Base-by-base conservation (phyloP, 2,888 invertebrate genomes). In the Scotopteryx bipunctaria region DNA sequence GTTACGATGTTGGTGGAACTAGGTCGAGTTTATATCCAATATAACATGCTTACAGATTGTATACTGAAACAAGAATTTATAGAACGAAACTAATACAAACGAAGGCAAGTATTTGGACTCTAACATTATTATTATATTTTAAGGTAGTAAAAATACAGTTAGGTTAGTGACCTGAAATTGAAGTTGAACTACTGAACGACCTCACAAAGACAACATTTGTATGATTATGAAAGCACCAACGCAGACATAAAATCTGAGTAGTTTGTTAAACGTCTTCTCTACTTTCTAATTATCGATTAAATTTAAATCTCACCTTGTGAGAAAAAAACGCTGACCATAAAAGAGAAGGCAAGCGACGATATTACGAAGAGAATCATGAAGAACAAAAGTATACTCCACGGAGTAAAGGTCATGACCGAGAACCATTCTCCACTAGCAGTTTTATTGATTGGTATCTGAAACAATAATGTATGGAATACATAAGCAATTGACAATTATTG, bases 271-370 rank as follows among this genome's bases (percentile, higher is more conserved):
- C 23, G 23, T 23, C n/a, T 21, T 21, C 21, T 25, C 9, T 27
- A 27, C 11, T 27, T 27, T 27, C 9, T 21, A 21, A 17, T 14
- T 5, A 14, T 23, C 13, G 32, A 32, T 11, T 3, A 16, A 6
- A 15, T 38, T 13, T 31, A 21, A 13, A 2, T 15, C 71, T 86
- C 87, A 95, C 95, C 95, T 92, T 93, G 94, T 0, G 94, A 93
- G 78, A 97, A 97, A 70, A 96, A 93, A 1, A 94, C 94, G 71
- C 96, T 95, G 72, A 97, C 84, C 85, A 95, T 93, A 75, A 97
- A 97, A 67, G 94, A 94, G 76, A 96, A 95, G 0, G 93, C 92
- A 42, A 96, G 93, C 3, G 93, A 93, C 0, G 94, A 89, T 45
- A 94, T 91, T 6, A 94, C 81, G 71, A 95, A 98, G 33, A 96